Base-by-base conservation (phyloP, 2,888 invertebrate species). In the Petrophora chlorosata region DNA sequence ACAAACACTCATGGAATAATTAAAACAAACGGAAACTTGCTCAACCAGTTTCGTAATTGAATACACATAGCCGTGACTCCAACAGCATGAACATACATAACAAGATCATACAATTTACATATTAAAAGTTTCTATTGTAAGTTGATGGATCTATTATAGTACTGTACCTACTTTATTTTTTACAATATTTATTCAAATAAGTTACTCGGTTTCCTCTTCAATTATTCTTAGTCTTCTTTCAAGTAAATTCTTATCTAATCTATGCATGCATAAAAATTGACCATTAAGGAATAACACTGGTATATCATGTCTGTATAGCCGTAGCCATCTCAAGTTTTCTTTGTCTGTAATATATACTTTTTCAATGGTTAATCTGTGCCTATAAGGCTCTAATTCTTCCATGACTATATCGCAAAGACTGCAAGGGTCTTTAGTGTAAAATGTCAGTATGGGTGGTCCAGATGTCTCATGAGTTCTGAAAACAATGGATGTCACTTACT, bases 221-320 rank as follows among this genome's bases (percentile, higher is more conserved):
- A 92, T 75, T 29, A 76, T 72, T 58, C 69, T 56, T 33, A 94
- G 74, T 70, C 90, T 86, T 59, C 59, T 85, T 41, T 92, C 83
- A 61, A 95, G 84, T 46, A 93, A 73, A 34, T 85, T 76, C 47
- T 78, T 85, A 79, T 96, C 92, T 59, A 96, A 84, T 52, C 82
- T 91, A 76, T 96, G 95, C 91, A 94, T 96, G 73, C 96, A 95
- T 32, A 98, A 87, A 82, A 92, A 97, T 65, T 94, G 92, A 3
- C 95, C 95, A 83, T 97, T 95, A 4, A 97, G 89, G 81, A 97
- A 96, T 61, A 98, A 82, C 5, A 98, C 97, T 28, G 98, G 97
- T 71, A 98, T 97, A 73, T 98, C 97, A 73, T 94, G 92, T 56
- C 94, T 92, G 72, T 96, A 98, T 32, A 95, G 85, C 50, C 94